A percentile compares a stretch with the other conserved stretches of the same genome.
These are phyloP conservation scores for Cephus rjabovi DNA, from an alignment of 2,888 invertebrate species.

Conservation along the genomic window DNA sequence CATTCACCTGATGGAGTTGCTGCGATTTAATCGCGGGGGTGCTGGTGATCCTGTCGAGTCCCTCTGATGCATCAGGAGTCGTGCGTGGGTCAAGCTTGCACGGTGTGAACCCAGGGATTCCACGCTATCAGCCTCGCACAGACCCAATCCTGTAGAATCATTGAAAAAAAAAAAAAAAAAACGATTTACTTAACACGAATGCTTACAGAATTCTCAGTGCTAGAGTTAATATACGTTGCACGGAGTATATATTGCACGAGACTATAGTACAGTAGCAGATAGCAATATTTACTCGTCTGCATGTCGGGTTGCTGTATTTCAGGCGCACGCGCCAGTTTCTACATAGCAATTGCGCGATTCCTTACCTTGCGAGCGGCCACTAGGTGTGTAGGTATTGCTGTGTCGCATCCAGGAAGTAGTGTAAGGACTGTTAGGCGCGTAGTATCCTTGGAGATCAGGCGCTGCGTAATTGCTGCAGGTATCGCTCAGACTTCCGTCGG, in stretches of 20 bases:
- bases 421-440: slow-evolving; percentile 74
- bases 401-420: slow-evolving; percentile 83
- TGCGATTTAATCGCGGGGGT: slow-evolving; percentile 83
- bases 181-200: too few species aligned
- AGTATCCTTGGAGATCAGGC: slow-evolving; percentile 66
- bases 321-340: too few species aligned
- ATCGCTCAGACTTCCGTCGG: slow-evolving; percentile 87
- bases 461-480: slow-evolving; percentile 84
- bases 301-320: too few species aligned
- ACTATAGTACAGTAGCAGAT: too few species aligned
- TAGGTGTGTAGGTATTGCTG: slow-evolving; percentile 71
- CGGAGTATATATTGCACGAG: too few species aligned
- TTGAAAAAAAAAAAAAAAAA: too few species aligned
- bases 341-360: neutral
- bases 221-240: too few species aligned
- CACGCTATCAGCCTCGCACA: slow-evolving; percentile 93
- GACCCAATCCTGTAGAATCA: slow-evolving; percentile 56
- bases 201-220: too few species aligned
- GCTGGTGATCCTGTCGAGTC: slow-evolving; percentile 71
- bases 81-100: slow-evolving; percentile 79
- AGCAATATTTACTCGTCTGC: too few species aligned
- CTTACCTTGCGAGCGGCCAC: slow-evolving; percentile 60
- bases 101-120: slow-evolving; percentile 83
- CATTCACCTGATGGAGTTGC: slow-evolving; percentile 91
- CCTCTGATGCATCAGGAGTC: slow-evolving; percentile 73